These are phyloP conservation scores for Scotopteryx bipunctaria DNA, from an alignment of 2,888 invertebrate genomes.

Conservation along the genomic window DNA sequence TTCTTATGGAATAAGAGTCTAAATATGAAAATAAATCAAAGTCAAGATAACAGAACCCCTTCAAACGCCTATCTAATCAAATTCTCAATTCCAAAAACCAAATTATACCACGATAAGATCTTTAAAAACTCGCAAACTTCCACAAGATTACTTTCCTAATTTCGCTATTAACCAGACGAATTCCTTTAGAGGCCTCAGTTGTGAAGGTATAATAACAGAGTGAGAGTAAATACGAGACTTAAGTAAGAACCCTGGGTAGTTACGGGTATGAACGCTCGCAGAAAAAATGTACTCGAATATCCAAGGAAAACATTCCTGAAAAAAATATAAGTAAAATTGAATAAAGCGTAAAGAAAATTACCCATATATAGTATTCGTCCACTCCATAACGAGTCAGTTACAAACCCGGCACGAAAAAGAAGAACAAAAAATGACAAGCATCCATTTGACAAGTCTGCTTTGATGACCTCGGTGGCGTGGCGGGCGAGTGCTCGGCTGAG, in stretches of 20 bases:
- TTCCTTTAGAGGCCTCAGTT: conserved; percentile 35
- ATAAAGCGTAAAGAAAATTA: too few relatives aligned
- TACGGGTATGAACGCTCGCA: background rate
- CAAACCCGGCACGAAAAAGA: too few relatives aligned
- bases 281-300: too few relatives aligned
- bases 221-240: background rate
- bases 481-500: too few relatives aligned
- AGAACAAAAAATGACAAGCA: too few relatives aligned
- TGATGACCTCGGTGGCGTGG: too few relatives aligned
- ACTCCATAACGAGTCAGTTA: too few relatives aligned
- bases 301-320: too few relatives aligned
- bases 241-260: too few relatives aligned
- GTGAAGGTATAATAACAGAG: conserved; percentile 36
- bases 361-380: too few relatives aligned
- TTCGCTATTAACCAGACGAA: conserved; percentile 39
- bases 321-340: too few relatives aligned
- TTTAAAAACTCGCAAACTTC: conserved; percentile 36
- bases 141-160: conserved; percentile 38
- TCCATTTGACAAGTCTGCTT: too few relatives aligned
- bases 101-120: conserved; percentile 19
- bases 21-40: background rate
- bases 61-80: conserved; percentile 8
- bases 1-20: background rate
- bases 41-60: conserved; percentile 1
- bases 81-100: conserved; percentile 11